Conservation (phyloP, 1,140 invertebrate species). For the Cardiocondyla obscurior region DNA sequence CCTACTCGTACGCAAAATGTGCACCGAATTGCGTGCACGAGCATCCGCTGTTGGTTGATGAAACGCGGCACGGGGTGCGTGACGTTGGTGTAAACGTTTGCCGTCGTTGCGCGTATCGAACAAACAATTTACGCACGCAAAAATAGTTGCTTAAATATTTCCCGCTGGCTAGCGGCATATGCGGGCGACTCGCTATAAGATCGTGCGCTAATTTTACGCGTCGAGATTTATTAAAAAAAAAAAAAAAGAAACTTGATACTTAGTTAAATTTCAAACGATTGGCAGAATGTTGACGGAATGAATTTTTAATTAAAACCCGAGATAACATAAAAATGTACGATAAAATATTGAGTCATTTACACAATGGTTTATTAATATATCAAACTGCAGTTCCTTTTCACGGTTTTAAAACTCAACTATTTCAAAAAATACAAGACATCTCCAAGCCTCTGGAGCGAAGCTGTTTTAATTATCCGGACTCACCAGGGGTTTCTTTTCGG, state of each 20-base stretch:
- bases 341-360: neutral
- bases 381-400: neutral
- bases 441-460: neutral
- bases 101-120: slow-evolving; percentile 41
- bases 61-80: slow-evolving; percentile 59
- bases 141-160: slow-evolving; percentile 49
- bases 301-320: neutral
- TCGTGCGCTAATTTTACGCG: slow-evolving; percentile 32
- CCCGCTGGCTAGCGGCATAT: neutral
- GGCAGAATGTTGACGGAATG: neutral
- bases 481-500: slow-evolving; percentile 12
- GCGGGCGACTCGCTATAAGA: neutral
- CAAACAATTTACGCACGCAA: slow-evolving; percentile 57
- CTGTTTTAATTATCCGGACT: slow-evolving; percentile 46
- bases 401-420: neutral
- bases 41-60: slow-evolving; percentile 35
- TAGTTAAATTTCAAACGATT: no score
- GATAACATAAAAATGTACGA: neutral
- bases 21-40: slow-evolving; percentile 32
- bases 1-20: slow-evolving; percentile 51
- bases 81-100: slow-evolving; percentile 67
- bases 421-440: neutral
- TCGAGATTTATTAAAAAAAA: neutral
- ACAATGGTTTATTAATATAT: neutral
- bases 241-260: no score